phyloP scores from a whole-genome alignment of 2,113 vertebrate species.

The Hucho hucho region DNA sequence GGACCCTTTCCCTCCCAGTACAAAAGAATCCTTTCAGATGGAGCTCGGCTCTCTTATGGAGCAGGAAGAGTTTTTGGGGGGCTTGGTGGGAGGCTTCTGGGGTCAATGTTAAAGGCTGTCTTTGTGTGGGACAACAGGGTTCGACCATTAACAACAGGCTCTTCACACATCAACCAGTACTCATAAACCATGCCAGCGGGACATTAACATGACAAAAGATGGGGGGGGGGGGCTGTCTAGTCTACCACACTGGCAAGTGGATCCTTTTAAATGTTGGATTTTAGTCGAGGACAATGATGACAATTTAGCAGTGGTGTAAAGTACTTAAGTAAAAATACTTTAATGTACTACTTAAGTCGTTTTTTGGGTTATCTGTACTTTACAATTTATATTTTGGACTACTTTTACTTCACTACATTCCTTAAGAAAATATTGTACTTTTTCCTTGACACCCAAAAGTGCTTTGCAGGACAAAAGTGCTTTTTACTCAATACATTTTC shows the following conservation, averaged over 20 bases:
- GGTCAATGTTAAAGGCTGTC: constrained; percentile 70
- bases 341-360: too few species aligned
- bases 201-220: constrained; percentile 78
- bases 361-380: too few species aligned
- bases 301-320: background rate
- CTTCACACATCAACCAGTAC: constrained; percentile 70
- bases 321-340: too few species aligned
- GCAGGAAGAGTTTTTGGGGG: constrained; percentile 64
- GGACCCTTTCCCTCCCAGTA: constrained; percentile 54
- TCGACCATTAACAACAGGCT: constrained; percentile 68
- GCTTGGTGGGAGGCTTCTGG: constrained; percentile 57
- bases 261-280: constrained; percentile 41
- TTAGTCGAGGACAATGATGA: constrained; percentile 18
- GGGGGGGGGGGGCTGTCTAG: constrained; percentile 36
- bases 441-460: too few species aligned
- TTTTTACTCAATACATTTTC: too few species aligned
- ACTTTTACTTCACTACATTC: too few species aligned
- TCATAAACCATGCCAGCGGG: constrained; percentile 65
- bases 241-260: constrained; percentile 30
- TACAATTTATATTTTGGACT: too few species aligned
- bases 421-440: too few species aligned
- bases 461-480: too few species aligned
- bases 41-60: constrained; percentile 61
- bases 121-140: constrained; percentile 69
- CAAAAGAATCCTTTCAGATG: constrained; percentile 74